These are phyloP conservation scores for Micronycteris hirsuta DNA, from an alignment of 2,113 vertebrate genomes.

Conservation along the genomic window DNA sequence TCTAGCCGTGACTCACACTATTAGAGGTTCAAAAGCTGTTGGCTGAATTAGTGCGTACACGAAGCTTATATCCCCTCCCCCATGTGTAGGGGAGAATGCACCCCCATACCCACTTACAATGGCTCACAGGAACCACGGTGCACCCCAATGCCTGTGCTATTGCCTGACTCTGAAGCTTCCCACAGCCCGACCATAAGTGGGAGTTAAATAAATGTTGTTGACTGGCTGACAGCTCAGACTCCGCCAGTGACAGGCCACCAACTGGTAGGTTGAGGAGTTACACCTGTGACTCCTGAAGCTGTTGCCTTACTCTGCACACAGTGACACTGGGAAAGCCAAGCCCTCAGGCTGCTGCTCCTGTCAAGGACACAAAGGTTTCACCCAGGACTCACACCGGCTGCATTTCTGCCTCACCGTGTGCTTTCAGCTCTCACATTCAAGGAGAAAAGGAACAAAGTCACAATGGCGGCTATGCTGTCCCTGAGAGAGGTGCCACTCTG, in stretches of 20 bases:
- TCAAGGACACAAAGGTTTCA: conserved; percentile 28
- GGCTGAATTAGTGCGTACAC: neutral
- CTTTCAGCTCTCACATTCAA: conserved; percentile 71
- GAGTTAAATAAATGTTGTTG: neutral
- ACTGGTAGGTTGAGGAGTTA: neutral
- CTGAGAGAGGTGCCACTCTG: conserved; percentile 58
- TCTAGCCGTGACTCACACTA: neutral
- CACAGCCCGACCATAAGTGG: neutral
- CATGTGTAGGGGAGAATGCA: neutral
- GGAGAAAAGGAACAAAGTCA: conserved; percentile 52
- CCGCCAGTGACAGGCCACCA: neutral
- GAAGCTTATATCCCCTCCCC: neutral
- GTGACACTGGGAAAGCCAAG: neutral
- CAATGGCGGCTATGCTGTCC: conserved; percentile 68
- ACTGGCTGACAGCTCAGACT: neutral
- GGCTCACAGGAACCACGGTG: neutral
- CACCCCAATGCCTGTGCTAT: neutral
- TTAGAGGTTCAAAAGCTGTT: neutral
- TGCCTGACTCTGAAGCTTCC: neutral
- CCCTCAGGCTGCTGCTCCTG: neutral
- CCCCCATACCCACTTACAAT: neutral
- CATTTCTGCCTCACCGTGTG: conserved; percentile 44
- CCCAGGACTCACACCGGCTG: neutral
- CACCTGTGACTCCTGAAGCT: neutral
- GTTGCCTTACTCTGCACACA: neutral